A percentile compares a stretch with the other conserved stretches of the same genome.
Conservation (phyloP, 2,113 vertebrate genomes). For the Chunga burmeisteri region DNA sequence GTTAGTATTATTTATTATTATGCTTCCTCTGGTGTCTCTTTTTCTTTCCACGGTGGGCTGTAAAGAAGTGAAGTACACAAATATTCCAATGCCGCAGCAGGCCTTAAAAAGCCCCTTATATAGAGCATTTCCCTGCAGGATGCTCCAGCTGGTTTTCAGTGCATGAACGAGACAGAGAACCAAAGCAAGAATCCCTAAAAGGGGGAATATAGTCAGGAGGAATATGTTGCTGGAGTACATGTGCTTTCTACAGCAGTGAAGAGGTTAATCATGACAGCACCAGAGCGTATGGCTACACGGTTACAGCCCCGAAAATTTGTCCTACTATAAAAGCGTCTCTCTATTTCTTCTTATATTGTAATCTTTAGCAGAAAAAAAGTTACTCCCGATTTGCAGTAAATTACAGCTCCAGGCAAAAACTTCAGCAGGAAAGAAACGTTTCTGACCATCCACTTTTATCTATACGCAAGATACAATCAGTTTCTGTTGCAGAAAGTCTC, state of each 20-base stretch:
- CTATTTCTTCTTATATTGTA: slow-evolving; percentile 28
- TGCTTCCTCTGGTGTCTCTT: neutral
- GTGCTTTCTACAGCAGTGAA: neutral
- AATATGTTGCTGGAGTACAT: neutral
- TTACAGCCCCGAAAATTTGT: neutral
- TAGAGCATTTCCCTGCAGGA: neutral
- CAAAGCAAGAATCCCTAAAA: neutral
- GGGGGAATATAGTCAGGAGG: neutral
- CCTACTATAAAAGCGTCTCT: neutral
- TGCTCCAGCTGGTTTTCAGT: neutral
- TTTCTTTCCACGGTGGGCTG: neutral
- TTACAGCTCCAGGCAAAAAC: slow-evolving; percentile 25
- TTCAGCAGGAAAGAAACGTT: neutral
- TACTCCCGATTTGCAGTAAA: slow-evolving; percentile 6
- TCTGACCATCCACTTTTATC: slow-evolving; percentile 26
- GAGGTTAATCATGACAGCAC: neutral
- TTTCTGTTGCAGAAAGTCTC: slow-evolving; percentile 7
- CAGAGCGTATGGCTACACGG: neutral
- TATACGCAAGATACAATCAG: slow-evolving; percentile 5
- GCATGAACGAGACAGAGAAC: neutral
- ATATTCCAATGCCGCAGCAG: neutral
- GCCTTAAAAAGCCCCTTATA: neutral
- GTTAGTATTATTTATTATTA: neutral
- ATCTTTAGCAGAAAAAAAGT: neutral
- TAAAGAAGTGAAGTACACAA: neutral